Evolutionary conservation across 2,888 invertebrate species (phyloP).

Genomic region (Cheiracanthium punctorium): DNA sequence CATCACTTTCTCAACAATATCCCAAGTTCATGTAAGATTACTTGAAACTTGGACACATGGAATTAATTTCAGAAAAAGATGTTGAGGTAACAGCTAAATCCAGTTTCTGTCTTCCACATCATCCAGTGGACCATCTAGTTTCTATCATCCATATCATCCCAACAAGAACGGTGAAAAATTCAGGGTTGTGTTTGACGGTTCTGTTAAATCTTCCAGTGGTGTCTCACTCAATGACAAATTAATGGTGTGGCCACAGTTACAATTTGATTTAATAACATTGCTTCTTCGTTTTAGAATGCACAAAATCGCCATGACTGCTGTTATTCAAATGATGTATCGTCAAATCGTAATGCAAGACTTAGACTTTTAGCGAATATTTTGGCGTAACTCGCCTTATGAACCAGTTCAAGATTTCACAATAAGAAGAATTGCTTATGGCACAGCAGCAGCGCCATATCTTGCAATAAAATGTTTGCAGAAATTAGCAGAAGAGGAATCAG

Average conservation of each 20-base stretch:
- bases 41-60: slow-evolving; percentile 71
- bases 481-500: slow-evolving; percentile 71
- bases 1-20: neutral
- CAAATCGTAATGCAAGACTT: neutral
- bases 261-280: no score
- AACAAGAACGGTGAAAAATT: slow-evolving; percentile 68
- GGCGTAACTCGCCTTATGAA: slow-evolving; percentile 72
- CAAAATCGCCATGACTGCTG: neutral
- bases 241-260: no score
- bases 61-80: slow-evolving; percentile 49
- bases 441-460: slow-evolving; percentile 72
- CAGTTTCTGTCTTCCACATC: slow-evolving; percentile 65
- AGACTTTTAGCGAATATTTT: slow-evolving; percentile 75
- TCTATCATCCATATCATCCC: no score
- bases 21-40: slow-evolving; percentile 56
- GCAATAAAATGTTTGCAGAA: slow-evolving; percentile 72
- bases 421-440: slow-evolving; percentile 74
- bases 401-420: no score
- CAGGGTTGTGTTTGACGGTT: slow-evolving; percentile 69
- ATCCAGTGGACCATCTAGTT: no score
- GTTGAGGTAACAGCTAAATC: slow-evolving; percentile 70
- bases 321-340: neutral
- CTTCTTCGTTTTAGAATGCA: neutral
- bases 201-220: no score
- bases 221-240: no score